Percentiles rank a stretch among this genome's conserved stretches.
Conservation (phyloP, 2,113 vertebrate genomes). For the Natator depressus region DNA sequence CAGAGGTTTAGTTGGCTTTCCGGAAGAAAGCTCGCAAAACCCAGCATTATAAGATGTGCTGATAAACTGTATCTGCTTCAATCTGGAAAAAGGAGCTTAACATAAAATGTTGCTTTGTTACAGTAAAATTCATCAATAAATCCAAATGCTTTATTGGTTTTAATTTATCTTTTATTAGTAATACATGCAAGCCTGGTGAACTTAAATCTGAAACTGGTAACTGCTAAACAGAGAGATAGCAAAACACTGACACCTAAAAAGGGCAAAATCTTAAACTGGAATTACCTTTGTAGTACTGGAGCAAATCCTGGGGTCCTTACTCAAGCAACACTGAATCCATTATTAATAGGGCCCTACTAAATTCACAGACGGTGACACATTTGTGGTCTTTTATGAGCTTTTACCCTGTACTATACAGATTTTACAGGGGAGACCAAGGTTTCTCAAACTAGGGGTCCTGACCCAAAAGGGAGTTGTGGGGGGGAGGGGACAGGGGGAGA, state of each 20-base stretch:
- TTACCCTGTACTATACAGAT: too few relatives aligned
- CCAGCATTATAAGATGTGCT: not conserved
- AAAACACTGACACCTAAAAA: not conserved
- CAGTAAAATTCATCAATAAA: not conserved
- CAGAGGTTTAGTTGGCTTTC: not conserved
- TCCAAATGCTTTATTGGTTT: not conserved
- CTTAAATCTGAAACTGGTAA: not conserved
- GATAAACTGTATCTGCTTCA: not conserved
- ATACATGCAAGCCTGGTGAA: not conserved
- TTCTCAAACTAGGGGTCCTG: too few relatives aligned
- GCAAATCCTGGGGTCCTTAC: not conserved
- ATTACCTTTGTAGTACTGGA: not conserved
- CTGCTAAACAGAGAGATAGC: not conserved
- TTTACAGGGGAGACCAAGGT: too few relatives aligned
- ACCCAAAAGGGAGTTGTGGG: too few relatives aligned
- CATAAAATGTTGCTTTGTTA: not conserved
- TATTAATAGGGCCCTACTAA: not conserved
- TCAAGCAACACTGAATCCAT: not conserved
- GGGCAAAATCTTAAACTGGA: rapidly evolving
- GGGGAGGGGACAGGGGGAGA: too few relatives aligned
- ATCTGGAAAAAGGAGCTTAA: not conserved
- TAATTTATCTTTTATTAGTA: slow-evolving; percentile 1
- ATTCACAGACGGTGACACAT: too few relatives aligned
- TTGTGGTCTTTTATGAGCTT: too few relatives aligned
- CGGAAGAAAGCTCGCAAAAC: not conserved